phyloP scores from a whole-genome alignment of 1,140 invertebrate species.

The Ooceraea biroi region DNA sequence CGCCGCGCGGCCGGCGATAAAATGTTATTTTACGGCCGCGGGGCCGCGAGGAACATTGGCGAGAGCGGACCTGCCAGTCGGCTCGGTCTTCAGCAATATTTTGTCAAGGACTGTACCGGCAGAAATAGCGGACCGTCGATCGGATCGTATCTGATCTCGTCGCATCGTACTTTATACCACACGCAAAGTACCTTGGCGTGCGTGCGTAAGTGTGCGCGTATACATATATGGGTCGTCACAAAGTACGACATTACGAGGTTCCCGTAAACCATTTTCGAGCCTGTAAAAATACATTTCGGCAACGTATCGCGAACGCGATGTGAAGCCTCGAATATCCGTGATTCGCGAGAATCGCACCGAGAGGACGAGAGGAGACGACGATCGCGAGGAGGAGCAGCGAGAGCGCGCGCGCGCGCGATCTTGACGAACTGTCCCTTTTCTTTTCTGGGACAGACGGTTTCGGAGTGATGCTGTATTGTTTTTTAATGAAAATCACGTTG shows the following conservation, averaged over 20 bases:
- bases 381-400: too few relatives aligned
- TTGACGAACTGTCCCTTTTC: background rate
- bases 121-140: slow-evolving; percentile 71
- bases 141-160: slow-evolving; percentile 70
- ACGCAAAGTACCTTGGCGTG: background rate
- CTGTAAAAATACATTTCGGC: slow-evolving; percentile 28
- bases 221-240: slow-evolving; percentile 10
- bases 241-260: slow-evolving; percentile 31
- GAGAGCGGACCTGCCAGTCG: slow-evolving; percentile 2
- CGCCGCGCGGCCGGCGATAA: slow-evolving; percentile 38
- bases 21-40: slow-evolving; percentile 44
- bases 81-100: slow-evolving; percentile 6
- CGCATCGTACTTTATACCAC: slow-evolving; percentile 44
- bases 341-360: background rate
- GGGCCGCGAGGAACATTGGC: slow-evolving; percentile 9
- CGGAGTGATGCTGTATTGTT: background rate
- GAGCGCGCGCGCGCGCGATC: background rate
- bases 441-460: background rate
- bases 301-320: background rate
- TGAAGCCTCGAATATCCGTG: background rate
- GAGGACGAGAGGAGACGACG: too few relatives aligned
- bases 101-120: slow-evolving; percentile 69
- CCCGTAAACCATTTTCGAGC: slow-evolving; percentile 53
- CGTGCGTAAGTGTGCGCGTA: too few relatives aligned
- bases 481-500: background rate